phyloP scores from a whole-genome alignment of 2,888 invertebrate genomes.

The Syritta pipiens region DNA sequence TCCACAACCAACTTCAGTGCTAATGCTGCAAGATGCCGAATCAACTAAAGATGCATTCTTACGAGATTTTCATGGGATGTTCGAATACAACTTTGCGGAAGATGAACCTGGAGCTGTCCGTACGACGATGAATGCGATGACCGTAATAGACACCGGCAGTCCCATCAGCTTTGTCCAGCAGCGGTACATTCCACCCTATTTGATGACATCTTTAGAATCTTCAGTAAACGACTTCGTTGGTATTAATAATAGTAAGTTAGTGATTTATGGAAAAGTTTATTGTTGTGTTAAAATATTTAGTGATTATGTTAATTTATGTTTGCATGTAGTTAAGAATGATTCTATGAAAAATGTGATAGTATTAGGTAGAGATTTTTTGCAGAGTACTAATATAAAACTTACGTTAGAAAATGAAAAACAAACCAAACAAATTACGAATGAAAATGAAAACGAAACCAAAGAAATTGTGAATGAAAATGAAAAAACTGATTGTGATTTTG shows the following conservation, averaged over 20 bases:
- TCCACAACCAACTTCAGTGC: constrained; percentile 9
- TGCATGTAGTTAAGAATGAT: constrained; percentile 29
- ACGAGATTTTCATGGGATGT: constrained; percentile 14
- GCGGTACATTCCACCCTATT: constrained; percentile 6
- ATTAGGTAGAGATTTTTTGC: constrained; percentile 37
- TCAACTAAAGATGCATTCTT: not conserved
- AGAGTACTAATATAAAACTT: constrained; percentile 23
- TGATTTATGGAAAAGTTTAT: constrained; percentile 22
- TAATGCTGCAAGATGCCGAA: not conserved
- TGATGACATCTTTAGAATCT: constrained; percentile 10
- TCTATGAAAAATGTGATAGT: constrained; percentile 29
- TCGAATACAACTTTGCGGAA: not conserved
- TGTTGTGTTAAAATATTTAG: constrained; percentile 22
- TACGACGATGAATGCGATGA: not conserved
- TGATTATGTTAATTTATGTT: constrained; percentile 17
- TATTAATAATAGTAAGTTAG: constrained; percentile 27
- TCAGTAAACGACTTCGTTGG: constrained; percentile 8
- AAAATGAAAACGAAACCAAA: too few relatives aligned
- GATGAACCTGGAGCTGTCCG: not conserved
- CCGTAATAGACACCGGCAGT: constrained; percentile 16
- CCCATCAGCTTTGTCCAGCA: constrained; percentile 33
- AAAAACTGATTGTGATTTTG: too few relatives aligned
- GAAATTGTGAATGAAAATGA: not conserved
- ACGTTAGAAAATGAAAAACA: not conserved
- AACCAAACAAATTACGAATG: too few relatives aligned